Percentiles rank a stretch among this genome's conserved stretches.
These are phyloP conservation scores for Mimas tiliae DNA, from an alignment of 2,888 invertebrate genomes.

Conservation along the genomic window DNA sequence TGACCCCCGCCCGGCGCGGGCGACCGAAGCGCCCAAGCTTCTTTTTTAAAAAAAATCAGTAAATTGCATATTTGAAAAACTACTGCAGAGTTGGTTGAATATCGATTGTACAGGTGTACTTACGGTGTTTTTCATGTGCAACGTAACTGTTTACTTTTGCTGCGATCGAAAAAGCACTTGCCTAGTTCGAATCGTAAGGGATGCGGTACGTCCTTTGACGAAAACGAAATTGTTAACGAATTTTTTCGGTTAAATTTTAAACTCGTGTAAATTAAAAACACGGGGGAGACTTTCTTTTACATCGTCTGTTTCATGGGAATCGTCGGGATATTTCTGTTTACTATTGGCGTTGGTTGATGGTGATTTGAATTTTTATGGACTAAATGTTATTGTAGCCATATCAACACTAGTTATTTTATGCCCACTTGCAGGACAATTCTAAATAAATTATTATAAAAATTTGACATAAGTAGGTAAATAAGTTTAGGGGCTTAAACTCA, in stretches of 20 bases:
- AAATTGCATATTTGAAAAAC: slow-evolving; percentile 84
- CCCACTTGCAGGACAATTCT: too few species aligned
- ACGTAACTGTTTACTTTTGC: slow-evolving; percentile 36
- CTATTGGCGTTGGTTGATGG: too few species aligned
- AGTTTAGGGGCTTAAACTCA: too few species aligned
- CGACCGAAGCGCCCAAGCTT: slow-evolving; percentile 50
- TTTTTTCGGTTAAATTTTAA: slow-evolving; percentile 24
- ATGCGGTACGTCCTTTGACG: slow-evolving; percentile 26
- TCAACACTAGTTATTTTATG: too few species aligned
- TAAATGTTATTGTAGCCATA: background rate
- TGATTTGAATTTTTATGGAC: background rate
- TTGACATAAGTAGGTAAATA: too few species aligned
- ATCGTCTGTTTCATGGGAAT: background rate
- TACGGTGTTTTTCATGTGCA: slow-evolving; percentile 38
- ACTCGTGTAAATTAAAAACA: slow-evolving; percentile 21
- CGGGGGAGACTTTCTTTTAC: slow-evolving; percentile 17
- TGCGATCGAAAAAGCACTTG: slow-evolving; percentile 20
- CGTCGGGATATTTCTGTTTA: background rate
- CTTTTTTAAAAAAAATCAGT: slow-evolving; percentile 75
- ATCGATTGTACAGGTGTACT: slow-evolving; percentile 53
- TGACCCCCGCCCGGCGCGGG: slow-evolving; percentile 64
- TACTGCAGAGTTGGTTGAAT: slow-evolving; percentile 57
- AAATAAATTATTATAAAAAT: too few species aligned
- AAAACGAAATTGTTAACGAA: slow-evolving; percentile 20
- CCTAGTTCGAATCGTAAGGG: slow-evolving; percentile 19